phyloP scores from a whole-genome alignment of 2,797 vertebrate genomes.

The Steatocranus sp. region DNA sequence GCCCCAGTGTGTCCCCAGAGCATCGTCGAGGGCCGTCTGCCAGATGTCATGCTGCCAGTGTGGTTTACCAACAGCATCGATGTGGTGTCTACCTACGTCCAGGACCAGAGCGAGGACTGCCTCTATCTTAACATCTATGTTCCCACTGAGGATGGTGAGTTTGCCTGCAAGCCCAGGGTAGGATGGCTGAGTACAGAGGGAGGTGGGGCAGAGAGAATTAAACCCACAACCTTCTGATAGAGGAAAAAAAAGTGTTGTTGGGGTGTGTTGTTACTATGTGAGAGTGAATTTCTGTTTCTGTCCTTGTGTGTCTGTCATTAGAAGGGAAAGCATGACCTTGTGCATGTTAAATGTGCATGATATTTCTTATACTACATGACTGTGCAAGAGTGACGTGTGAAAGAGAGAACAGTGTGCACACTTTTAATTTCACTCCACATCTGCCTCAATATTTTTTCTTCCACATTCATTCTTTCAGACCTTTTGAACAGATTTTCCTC shows the following conservation, averaged over 20 bases:
- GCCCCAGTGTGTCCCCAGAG: conserved; percentile 96
- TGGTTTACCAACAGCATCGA: conserved; percentile 99
- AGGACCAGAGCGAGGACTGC: conserved; percentile 99
- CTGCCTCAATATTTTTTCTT: conserved; percentile 64
- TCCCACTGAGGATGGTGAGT: conserved; percentile 99
- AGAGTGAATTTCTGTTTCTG: conserved; percentile 24
- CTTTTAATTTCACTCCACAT: conserved; percentile 64
- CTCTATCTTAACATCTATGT: conserved; percentile 98
- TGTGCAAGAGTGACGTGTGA: conserved; percentile 52
- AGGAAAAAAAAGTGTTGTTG: conserved; percentile 1
- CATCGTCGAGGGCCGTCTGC: conserved; percentile 92
- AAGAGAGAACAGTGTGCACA: conserved; percentile 70
- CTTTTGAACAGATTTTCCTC: conserved; percentile 41
- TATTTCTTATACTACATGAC: conserved; percentile 60
- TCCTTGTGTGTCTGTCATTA: conserved; percentile 38
- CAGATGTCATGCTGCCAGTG: conserved; percentile 98
- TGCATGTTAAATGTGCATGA: conserved; percentile 89
- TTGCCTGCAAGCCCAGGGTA: conserved; percentile 69
- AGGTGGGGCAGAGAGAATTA: neutral
- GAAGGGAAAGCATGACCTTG: conserved; percentile 70
- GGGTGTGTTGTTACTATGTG: conserved; percentile 11
- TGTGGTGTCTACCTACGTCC: conserved; percentile 93
- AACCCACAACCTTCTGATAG: conserved; percentile 6
- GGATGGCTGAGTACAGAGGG: neutral
- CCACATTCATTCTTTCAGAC: conserved; percentile 35